Conservation (phyloP, 2,888 invertebrate species). For the Bellardia bayeri region DNA sequence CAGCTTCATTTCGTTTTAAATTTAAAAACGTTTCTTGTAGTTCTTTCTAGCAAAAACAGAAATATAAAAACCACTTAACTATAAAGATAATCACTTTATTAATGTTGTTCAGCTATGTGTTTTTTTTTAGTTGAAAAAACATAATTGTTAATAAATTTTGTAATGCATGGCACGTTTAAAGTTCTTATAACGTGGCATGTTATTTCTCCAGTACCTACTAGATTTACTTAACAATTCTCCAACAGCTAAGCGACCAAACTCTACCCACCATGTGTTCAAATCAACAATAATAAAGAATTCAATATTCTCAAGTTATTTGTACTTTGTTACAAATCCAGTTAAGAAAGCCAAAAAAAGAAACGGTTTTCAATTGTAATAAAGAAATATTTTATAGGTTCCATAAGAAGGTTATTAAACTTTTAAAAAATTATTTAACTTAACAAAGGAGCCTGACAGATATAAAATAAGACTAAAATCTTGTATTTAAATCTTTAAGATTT, state of each 20-base stretch:
- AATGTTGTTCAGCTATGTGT: not conserved
- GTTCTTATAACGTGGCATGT: conserved; percentile 68
- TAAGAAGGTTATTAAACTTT: conserved; percentile 67
- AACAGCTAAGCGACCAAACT: not conserved
- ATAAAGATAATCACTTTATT: conserved; percentile 19
- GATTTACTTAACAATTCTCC: not conserved
- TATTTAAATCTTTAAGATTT: conserved; percentile 21
- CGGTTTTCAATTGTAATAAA: conserved; percentile 45
- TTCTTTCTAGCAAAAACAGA: conserved; percentile 50
- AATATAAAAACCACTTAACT: not conserved
- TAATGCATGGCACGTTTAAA: conserved; percentile 61
- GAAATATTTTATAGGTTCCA: conserved; percentile 47
- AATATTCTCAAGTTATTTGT: conserved; percentile 48
- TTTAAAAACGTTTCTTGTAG: conserved; percentile 9
- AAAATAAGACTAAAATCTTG: not conserved
- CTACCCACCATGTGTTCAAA: conserved; percentile 32
- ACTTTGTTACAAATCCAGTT: not conserved
- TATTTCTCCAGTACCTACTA: conserved; percentile 38
- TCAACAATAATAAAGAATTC: conserved; percentile 32
- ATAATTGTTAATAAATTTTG: conserved; percentile 39
- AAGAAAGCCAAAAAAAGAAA: not conserved
- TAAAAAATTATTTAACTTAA: conserved; percentile 2
- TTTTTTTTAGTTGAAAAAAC: conserved; percentile 1
- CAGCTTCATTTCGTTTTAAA: not conserved
- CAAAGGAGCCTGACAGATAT: not conserved